Evolutionary conservation across 1,140 invertebrate genomes (phyloP), one percentile per base, ranked within the genome.

Genomic region (Whitmania pigra): DNA sequence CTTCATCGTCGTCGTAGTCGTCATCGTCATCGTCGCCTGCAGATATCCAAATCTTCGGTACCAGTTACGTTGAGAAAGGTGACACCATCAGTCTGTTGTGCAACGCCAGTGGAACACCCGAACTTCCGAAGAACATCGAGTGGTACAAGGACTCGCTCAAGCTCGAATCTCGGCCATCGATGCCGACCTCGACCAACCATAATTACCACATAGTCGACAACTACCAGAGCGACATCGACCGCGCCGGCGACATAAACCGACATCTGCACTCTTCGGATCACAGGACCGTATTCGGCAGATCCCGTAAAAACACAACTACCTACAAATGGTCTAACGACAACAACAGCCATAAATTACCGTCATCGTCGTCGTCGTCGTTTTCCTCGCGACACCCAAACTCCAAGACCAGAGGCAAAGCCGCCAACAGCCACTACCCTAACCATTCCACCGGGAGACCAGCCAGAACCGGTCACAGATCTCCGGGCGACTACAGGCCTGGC

Each of bases 141-240:
- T 79, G 78, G 78, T 79, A 77, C 74, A 78, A 77, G 70, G 74
- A 78, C 70, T 78, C 77, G 72, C 72, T 20, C 71, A 71, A 27
- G 73, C 72, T 36, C 67, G 73, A 5, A 73, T 75, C 31, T 71
- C 77, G n/a, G 25, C 75, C n/a, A 77, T 78, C 18, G 76, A 79
- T 69, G 73, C 78, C 3, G 76, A 77, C 67, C 78, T 77, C 77
- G 77, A 78, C 73, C 77, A 77, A 67, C 72, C 77, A 67, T 77
- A 49, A 77, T 0, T 66, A 76, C 71, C 75, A 76, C 71, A 77
- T 79, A n/a, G 57, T 74, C 27, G 75, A 76, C 15, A 69, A 71
- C 18, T 67, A 72, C 20, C 73, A 73, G 29, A 69, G 71, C 11
- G 73, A 75, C 53, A 73, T 77, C n/a, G 22, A 36, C 67, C 22